Conservation (phyloP, 2,888 invertebrate genomes). For the Macaria liturata region DNA sequence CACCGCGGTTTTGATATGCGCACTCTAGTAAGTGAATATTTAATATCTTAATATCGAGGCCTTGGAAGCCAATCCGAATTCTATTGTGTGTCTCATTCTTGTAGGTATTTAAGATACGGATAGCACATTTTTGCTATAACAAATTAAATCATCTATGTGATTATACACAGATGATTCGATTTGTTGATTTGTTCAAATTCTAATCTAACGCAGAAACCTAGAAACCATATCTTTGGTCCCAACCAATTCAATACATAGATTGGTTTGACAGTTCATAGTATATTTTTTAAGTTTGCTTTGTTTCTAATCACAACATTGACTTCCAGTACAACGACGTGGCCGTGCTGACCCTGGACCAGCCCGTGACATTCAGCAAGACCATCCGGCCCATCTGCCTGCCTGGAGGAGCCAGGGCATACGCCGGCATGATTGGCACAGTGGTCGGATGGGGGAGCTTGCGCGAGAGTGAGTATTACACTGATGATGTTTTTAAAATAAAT, state of each 20-base stretch:
- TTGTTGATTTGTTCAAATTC: too few relatives aligned
- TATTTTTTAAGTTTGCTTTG: too few relatives aligned
- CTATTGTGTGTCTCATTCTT: not conserved
- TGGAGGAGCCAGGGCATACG: conserved; percentile 82
- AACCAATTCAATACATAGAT: too few relatives aligned
- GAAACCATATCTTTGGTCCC: too few relatives aligned
- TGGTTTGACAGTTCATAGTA: too few relatives aligned
- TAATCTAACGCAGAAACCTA: too few relatives aligned
- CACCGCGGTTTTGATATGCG: conserved; percentile 93
- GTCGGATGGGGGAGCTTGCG: conserved; percentile 94
- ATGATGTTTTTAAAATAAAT: too few relatives aligned
- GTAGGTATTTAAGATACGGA: not conserved
- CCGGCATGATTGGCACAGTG: conserved; percentile 89
- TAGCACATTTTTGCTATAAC: too few relatives aligned
- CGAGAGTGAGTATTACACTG: conserved; percentile 84
- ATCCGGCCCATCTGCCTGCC: conserved; percentile 92
- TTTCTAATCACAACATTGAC: not conserved
- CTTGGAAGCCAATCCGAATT: not conserved
- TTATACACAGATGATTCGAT: too few relatives aligned
- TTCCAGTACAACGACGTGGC: conserved; percentile 93
- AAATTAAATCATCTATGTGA: too few relatives aligned
- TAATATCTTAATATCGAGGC: not conserved
- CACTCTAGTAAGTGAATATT: conserved; percentile 84
- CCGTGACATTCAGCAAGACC: conserved; percentile 87
- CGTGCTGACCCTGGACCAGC: conserved; percentile 89